Base-by-base conservation (phyloP, 2,888 invertebrate species). In the Antheraea assamensis region DNA sequence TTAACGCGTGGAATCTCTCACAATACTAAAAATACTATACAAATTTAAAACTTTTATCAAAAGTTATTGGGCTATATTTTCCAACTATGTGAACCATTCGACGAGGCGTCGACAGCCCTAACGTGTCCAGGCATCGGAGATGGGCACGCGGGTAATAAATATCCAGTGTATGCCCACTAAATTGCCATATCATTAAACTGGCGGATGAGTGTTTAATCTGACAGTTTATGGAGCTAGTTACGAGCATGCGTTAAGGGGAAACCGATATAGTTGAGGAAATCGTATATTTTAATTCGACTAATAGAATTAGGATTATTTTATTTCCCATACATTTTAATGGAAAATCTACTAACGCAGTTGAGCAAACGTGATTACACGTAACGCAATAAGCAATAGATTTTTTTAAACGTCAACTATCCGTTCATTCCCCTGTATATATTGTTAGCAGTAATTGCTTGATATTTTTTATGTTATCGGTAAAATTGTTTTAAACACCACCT, bases 121-220 rank as follows among this genome's bases (percentile, higher is more conserved):
- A 76, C 78, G 78, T 78, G 77, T 24, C 76, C 21, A 66, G 47
- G 19, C 49, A 42, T 70, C 70, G 68, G 49, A 55, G 74, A 31
- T 72, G 74, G 76, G 73, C 68, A 72, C 74, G 35, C 15, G 24
- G 72, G 74, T 82, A 85, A 79, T 87, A 82, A 87, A 87, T 78
- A 52, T n/a, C 70, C 78, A 72, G 74, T 86, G 83, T 86, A 81
- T 85, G 79, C 80, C 75, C 82, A 83, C 82, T 86, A 87, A 87
- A 87, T 81, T 84, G 81, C 79, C 74, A 77, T 74, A 76, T 79
- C 82, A 81, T 86, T 83, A 84, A 83, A 77, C 77, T 75, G 70
- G 70, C 71, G 55, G 73, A 74, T 31, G 77, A 87, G 86, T 85
- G 85, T 86, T 87, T 85, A 81, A 85, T 85, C 77, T 82, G 74